A percentile compares a stretch with the other conserved stretches of the same genome.
phyloP scores from a whole-genome alignment of 2,888 invertebrate genomes.

The Lycophotia porphyrea region DNA sequence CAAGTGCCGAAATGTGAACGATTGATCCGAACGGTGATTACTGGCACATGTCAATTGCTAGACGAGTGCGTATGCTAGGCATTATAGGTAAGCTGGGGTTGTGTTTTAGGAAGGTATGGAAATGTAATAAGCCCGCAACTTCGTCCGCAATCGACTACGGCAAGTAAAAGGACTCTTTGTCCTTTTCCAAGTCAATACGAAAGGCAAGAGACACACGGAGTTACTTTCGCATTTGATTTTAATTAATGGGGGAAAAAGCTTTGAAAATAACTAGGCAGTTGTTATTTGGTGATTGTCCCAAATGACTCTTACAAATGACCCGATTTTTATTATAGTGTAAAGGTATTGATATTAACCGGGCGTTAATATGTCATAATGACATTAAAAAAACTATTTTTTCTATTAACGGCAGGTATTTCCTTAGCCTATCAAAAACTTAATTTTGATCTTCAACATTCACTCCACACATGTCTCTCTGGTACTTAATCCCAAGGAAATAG shows the following conservation, averaged over 20 bases:
- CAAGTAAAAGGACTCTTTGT: background rate
- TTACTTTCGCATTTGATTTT: background rate
- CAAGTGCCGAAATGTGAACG: constrained; percentile 47
- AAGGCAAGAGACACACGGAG: background rate
- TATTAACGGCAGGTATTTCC: background rate
- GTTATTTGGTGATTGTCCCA: background rate
- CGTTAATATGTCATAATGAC: background rate
- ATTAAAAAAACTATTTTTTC: background rate
- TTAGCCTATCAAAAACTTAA: background rate
- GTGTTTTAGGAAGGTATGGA: background rate
- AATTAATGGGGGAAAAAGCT: background rate
- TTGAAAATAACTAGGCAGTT: background rate
- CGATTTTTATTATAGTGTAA: background rate
- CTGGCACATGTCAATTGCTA: constrained; percentile 44
- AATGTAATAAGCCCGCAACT: background rate
- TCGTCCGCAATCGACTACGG: background rate
- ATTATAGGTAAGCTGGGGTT: background rate
- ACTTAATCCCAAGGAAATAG: constrained; percentile 10
- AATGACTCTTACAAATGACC: background rate
- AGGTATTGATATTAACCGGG: background rate
- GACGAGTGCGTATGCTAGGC: constrained; percentile 2
- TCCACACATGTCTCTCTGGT: constrained; percentile 34
- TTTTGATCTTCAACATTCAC: background rate
- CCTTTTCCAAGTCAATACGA: background rate
- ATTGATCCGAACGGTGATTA: constrained; percentile 51